Conservation (phyloP, 2,113 vertebrate species). For the Bubo blakistoni region DNA sequence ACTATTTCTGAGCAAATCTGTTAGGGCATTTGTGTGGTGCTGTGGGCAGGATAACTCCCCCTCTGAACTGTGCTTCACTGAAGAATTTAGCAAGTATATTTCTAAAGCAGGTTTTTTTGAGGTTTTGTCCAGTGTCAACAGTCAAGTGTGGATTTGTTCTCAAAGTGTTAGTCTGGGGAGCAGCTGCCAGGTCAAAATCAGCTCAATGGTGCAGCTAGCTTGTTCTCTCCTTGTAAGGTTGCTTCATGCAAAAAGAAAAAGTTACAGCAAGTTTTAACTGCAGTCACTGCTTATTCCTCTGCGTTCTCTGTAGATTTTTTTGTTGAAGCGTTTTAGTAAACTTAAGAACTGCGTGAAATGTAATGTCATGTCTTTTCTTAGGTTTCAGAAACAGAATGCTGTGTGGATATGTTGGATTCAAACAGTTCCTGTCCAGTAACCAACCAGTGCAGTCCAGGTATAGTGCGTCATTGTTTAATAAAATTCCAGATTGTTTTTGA, state of each 20-base stretch:
- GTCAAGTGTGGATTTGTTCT: neutral
- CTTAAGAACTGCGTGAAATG: neutral
- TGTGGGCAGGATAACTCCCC: neutral
- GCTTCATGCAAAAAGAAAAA: neutral
- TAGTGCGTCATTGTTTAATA: neutral
- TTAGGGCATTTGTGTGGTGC: neutral
- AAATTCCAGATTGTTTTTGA: neutral
- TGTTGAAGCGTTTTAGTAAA: neutral
- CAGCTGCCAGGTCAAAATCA: neutral
- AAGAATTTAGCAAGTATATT: neutral
- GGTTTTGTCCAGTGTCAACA: neutral
- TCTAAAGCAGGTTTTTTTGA: neutral
- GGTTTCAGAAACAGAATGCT: conserved; percentile 76
- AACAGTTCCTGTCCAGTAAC: conserved; percentile 81
- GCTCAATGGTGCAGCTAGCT: neutral
- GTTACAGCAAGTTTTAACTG: neutral
- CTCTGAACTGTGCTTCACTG: neutral
- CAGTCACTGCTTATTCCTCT: neutral
- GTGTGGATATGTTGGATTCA: conserved; percentile 72
- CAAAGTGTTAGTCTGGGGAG: neutral
- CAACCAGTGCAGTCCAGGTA: conserved; percentile 88
- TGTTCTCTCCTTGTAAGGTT: neutral
- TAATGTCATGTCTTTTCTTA: neutral
- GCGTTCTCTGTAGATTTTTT: rapidly evolving
- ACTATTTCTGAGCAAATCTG: neutral